Base-by-base conservation (phyloP, 2,113 vertebrate genomes). In the Fulmarus glacialis region DNA sequence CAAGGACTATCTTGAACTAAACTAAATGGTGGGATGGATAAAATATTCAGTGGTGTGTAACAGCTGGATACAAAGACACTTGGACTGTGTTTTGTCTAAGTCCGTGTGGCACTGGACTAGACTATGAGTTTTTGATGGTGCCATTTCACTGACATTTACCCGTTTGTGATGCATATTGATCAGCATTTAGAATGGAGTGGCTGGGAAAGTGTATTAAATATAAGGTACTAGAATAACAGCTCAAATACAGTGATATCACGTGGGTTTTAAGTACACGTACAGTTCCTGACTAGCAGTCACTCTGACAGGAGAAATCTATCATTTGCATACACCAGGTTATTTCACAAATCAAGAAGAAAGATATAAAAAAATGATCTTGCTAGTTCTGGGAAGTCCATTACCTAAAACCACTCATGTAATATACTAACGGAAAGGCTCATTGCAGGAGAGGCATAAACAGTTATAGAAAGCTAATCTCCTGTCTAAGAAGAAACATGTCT, bases 331-430 rank as follows among this genome's bases (percentile, higher is more conserved):
- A 82, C 20, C 15, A 67, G 11, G 29, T 75, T 93, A 77, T 91
- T 96, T 93, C 43, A 91, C 21, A 96, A 93, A 89, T 78, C 30
- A 90, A 93, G 34, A 62, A 27, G 21, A 72, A 18, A 86, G 52
- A 67, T 8, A 12, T 38, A 21, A 72, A 92, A 72, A 75, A 50
- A n/a, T 24, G 0, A 64, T 38, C 32, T 78, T 77, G 4, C 21
- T 77, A 47, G 29, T 70, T 92, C 62, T 94, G 43, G 38, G 53
- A 92, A 77, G 32, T 64, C 30, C 22, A 48, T 74, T 90, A 79
- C 36, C 27, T 70, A 74, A 88, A 87, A 23, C 15, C 12, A 78
- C 24, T 83, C 43, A 22, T 27, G 36, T 43, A 92, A 67, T 34
- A 45, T 30, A 27, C 34, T 66, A 58, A 77, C 2, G 4, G 84